These are phyloP conservation scores for Bubalus kerabau DNA, from an alignment of 2,113 vertebrate species.

Conservation along the genomic window DNA sequence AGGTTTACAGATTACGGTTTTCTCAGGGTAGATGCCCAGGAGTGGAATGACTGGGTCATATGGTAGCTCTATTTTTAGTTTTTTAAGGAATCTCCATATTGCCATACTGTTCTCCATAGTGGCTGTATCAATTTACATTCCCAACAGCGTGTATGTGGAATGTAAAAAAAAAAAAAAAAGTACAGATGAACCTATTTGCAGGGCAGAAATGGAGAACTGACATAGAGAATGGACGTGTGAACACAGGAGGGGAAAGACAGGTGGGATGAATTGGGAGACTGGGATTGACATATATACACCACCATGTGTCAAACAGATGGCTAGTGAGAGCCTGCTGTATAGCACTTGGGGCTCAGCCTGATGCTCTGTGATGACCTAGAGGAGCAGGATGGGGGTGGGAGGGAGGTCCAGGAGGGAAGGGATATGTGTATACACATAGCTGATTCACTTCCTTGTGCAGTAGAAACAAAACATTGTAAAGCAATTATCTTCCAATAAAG, in stretches of 20 bases:
- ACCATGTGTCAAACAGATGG: background rate
- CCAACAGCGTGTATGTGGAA: background rate
- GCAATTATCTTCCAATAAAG: background rate
- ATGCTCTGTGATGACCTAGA: background rate
- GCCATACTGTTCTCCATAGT: background rate
- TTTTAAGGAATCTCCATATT: background rate
- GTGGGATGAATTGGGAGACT: background rate
- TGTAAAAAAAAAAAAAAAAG: background rate
- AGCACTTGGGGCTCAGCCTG: background rate
- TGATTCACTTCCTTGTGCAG: background rate
- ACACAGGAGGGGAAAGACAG: background rate
- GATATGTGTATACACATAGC: background rate
- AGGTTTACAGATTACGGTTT: background rate
- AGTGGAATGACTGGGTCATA: background rate
- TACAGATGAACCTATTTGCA: background rate
- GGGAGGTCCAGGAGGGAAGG: background rate
- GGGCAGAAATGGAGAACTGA: background rate
- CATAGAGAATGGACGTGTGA: background rate
- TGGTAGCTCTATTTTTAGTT: background rate
- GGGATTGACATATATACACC: background rate
- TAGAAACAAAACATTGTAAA: background rate
- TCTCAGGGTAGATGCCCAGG: background rate
- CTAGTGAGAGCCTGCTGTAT: background rate
- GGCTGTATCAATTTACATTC: background rate
- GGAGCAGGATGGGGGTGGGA: background rate